Conservation (phyloP, 2,797 vertebrate species). For the Saxicola maurus region DNA sequence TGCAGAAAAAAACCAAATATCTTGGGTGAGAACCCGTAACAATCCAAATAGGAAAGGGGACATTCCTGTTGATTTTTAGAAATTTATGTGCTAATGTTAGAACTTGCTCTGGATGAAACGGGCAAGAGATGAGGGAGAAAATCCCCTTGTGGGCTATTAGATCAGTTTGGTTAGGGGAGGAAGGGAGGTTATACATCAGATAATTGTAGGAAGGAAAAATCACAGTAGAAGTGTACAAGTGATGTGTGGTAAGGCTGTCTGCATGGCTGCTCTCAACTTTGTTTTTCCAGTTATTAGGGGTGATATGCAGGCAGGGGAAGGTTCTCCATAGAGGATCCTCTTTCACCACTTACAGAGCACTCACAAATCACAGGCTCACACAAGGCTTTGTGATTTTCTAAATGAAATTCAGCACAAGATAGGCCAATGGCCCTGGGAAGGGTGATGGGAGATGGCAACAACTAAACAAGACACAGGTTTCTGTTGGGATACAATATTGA, state of each 20-base stretch:
- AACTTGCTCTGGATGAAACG: neutral
- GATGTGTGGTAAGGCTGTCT: neutral
- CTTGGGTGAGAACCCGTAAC: neutral
- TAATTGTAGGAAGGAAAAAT: neutral
- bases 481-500: neutral
- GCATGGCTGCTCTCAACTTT: neutral
- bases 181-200: neutral
- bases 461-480: neutral
- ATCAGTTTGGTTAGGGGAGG: neutral
- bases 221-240: accelerated
- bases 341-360: neutral
- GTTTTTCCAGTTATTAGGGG: neutral
- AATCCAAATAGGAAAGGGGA: neutral
- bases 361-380: neutral
- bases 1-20: neutral
- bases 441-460: neutral
- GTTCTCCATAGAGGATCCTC: slow-evolving; percentile 9
- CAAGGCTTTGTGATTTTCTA: neutral
- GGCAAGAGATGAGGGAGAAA: neutral
- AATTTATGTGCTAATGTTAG: accelerated
- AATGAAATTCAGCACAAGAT: neutral
- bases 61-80: neutral
- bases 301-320: neutral
- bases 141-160: neutral
- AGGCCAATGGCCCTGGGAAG: neutral